Base-by-base conservation (phyloP, 2,888 invertebrate species). In the Entomobrya multifasciata region DNA sequence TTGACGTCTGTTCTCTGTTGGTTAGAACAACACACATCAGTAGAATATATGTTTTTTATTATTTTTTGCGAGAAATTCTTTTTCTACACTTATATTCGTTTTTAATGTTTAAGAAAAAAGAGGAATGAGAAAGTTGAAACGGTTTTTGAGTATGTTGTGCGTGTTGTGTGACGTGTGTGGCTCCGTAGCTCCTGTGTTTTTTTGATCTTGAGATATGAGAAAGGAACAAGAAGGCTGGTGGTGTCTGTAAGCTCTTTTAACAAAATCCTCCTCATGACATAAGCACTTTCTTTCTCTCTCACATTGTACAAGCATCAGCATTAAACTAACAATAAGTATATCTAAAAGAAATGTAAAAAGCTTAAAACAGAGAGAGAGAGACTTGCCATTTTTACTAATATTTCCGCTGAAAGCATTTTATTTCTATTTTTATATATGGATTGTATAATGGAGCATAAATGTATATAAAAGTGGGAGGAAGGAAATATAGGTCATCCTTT, bases 401-500 rank as follows among this genome's bases (percentile, higher is more conserved):
- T 74, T 60, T 25, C 22, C 57, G 44, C 27, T 72, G 70, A 81
- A 81, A 72, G 72, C 57, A 44, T 80, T 80, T 70, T 47, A 81
- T 72, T 72, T 70, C 17, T 1, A 49, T 55, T 44, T n/a, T 17
- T 81, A 49, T n/a, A 49, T 10, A 2, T 15, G 8, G 8, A 25
- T 47, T 25, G 13, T 17, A 27, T 20, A 17, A 13, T 22, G 57
- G 6, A 72, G 30, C 1, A 49, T 20, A 11, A 47, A 30, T 5
- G 62, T 57, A 30, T 17, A n/a, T 27, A n/a, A 30, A 72, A 52
- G 27, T 2, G 44, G 22, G 17, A 44, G 47, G 25, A n/a, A 65
- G 74, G 74, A 82, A 80, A 80, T 81, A 82, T 82, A 82, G 82
- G 82, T 82, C 82, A 82, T 41, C 74, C n/a, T 30, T 25, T 70